Percentiles rank a stretch among this genome's conserved stretches.
phyloP scores from a whole-genome alignment of 1,140 invertebrate genomes.

The Apis dorsata region DNA sequence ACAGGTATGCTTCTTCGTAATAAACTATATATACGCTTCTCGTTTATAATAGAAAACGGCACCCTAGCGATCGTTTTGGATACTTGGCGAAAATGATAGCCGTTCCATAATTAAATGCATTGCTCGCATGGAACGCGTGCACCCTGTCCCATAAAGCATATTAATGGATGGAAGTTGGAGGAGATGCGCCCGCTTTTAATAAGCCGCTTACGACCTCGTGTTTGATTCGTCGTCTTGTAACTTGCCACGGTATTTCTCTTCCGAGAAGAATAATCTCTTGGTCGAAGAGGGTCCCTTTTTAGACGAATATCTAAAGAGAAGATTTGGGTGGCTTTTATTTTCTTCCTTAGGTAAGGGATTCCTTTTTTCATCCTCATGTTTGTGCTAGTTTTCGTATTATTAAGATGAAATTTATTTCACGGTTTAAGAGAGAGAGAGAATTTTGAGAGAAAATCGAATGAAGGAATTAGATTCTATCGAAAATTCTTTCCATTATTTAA shows the following conservation, averaged over 20 bases:
- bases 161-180: constrained; percentile 11
- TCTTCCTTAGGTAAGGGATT: background rate
- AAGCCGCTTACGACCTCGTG: constrained; percentile 29
- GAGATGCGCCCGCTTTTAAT: constrained; percentile 32
- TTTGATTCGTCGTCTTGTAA: constrained; percentile 6
- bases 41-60: constrained; percentile 60
- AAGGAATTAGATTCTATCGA: too few species aligned
- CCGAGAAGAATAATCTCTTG: background rate
- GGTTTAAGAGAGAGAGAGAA: too few species aligned
- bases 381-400: too few species aligned
- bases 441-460: too few species aligned
- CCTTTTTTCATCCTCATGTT: too few species aligned
- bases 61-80: constrained; percentile 50
- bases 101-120: constrained; percentile 49
- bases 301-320: background rate
- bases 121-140: background rate
- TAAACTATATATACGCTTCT: background rate
- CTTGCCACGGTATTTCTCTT: background rate
- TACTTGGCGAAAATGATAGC: constrained; percentile 38
- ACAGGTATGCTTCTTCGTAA: constrained; percentile 45
- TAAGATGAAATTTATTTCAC: too few species aligned
- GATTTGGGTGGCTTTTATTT: background rate
- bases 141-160: constrained; percentile 16
- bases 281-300: background rate
- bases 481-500: too few species aligned